Base-by-base conservation (phyloP, 2,888 invertebrate species). In the Sabellastarte sp. region DNA sequence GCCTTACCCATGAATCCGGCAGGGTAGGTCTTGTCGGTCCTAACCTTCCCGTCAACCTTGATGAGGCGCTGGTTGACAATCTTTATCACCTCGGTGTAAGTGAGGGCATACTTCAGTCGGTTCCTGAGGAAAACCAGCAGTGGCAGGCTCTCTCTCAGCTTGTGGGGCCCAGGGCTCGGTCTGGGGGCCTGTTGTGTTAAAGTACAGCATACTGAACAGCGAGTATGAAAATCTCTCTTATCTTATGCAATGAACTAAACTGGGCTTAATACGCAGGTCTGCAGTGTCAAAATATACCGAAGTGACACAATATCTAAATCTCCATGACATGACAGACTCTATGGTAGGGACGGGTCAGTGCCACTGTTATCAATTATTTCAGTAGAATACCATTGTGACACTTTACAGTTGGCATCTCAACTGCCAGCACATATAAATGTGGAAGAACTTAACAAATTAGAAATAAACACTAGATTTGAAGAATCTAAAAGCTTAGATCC, bases 1-100 rank as follows among this genome's bases (percentile, higher is more conserved):
- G n/a, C n/a, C n/a, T 88, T 84, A 97, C 98, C 99, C 99, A 99
- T 99, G 84, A 95, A 98, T 66, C 99, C 99, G 81, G 97, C 91
- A 61, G 99, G 99, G 85, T 92, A 99, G 77, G 94, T 97, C 67
- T 93, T 91, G 81, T 99, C 99, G 30, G 97, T 99, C 78, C 99
- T 89, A 61, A 99, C 92, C 88, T 96, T 97, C 73, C 95, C 96
- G 83, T 99, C 99, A 70, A 99, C 95, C 86, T 96, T 97, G 82
- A 99, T 94, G 65, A 97, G 88, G 65, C 99, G 89, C 87, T 99
- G 98, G 91, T 94, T 97, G 59, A 97, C 92, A 80, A 99, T 99
- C 86, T 97, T 98, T 69, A 92, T 93, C 32, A 96, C 97, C 87
- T 99, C 99, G 77, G 91, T 90, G 75, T 93, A 94, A 67, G 95